Base-by-base conservation (phyloP, 2,888 invertebrate species). In the Melinopterus prodromus region DNA sequence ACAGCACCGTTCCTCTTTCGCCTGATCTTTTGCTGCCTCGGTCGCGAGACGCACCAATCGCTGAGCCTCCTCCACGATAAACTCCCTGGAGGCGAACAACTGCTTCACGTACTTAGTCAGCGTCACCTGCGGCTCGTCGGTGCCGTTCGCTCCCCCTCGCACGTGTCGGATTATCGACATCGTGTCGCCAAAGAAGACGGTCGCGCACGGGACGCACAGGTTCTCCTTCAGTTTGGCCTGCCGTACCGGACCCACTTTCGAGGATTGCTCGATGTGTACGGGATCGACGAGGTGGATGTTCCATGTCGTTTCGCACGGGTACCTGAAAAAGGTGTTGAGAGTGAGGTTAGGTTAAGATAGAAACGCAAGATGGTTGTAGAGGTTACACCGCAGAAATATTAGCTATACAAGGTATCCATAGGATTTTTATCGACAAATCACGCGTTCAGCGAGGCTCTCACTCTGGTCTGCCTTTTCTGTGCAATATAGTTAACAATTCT, bases 181-280 rank as follows among this genome's bases (percentile, higher is more conserved):
- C 69, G 86, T 85, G 80, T 89, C 88, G 12, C 89, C 88, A 81
- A 82, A 89, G 70, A 89, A 84, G 14, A 88, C 85, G 5, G 83
- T 16, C 16, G 82, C 81, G 81, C 89, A 89, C 7, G 85, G 85
- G 74, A 82, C 84, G 81, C 89, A 89, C 83, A 88, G 88, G 80
- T 87, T 87, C 81, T 88, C 88, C 0, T 80, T 81, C 9, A 86
- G 79, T 71, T 83, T 85, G 9, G 78, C 77, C 79, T 84, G 85
- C 16, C 86, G 84, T 37, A 71, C 81, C 36, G 81, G 80, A n/a
- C 85, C 84, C 78, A 86, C 81, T 53, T 53, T 53, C 6, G 81
- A 78, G 81, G 86, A 87, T 71, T 77, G 80, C 14, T 83, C 83
- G 82, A 80, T 82, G 77, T 85, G 85, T 6, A 80, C 81, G 3